Base-by-base conservation (phyloP, 2,888 invertebrate genomes). In the Drosophila quinaria region DNA sequence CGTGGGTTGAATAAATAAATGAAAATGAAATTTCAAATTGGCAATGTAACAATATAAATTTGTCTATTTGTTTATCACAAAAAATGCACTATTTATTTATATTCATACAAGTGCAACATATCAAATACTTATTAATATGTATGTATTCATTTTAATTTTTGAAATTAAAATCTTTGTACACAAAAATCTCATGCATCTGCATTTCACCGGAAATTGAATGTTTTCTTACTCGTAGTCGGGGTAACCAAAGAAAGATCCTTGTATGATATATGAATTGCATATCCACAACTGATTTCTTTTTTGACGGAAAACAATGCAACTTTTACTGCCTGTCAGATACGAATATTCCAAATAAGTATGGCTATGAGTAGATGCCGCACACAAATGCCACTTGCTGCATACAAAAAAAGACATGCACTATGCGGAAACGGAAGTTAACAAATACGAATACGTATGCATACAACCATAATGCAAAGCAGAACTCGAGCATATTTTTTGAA, bases 311-410 rank as follows among this genome's bases (percentile, higher is more conserved):
- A 58, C 49, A 60, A 49, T 15, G 39, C 56, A 52, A 39, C 56
- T 64, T 22, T 15, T 52, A 54, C 41, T 49, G 42, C 2, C 22
- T 35, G 19, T 33, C 63, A 46, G n/a, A 54, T 55, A 10, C 25
- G 25, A 44, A 8, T 65, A 49, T 54, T 41, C n/a, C 15, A n/a
- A 49, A 22, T 29, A 22, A 56, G 46, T 56, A 44, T 39, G 52
- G 4, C 8, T 33, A 11, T 11, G 8, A 33, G 47, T 35, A 60
- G 19, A 69, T 56, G 46, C 15, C 59, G 47, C 56, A 71, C 35
- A 35, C 56, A 67, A 60, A 61, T 61, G 59, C 19, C 52, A 68
- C 59, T 49, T 61, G 68, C 35, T 50, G 42, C 52, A 68, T 5
- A 37, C 13, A 54, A 47, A 50, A 65, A 31, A 41, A 64, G 50